Conservation (phyloP, 2,113 vertebrate genomes). For the Myrmophylax atrothorax region DNA sequence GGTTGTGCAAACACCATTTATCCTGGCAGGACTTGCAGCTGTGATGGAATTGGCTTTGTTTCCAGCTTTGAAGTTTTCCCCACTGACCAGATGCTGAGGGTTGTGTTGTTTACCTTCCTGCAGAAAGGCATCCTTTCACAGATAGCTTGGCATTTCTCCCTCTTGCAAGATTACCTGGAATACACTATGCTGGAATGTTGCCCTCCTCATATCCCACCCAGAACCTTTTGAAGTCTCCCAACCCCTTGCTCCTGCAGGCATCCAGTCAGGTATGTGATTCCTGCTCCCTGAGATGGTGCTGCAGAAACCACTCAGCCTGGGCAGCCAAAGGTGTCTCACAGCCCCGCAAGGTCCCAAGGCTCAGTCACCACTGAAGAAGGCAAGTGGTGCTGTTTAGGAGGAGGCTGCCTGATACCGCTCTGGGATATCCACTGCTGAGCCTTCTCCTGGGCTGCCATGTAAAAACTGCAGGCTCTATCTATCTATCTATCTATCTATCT, state of each 20-base stretch:
- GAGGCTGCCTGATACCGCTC: background rate
- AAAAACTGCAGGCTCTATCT: background rate
- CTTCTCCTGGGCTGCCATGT: background rate
- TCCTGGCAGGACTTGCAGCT: background rate
- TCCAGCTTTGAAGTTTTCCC: conserved; percentile 40
- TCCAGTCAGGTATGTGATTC: background rate
- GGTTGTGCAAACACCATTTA: conserved; percentile 9
- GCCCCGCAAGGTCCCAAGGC: background rate
- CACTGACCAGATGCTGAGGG: background rate
- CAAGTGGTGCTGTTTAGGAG: background rate
- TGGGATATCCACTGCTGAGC: background rate
- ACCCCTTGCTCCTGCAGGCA: background rate
- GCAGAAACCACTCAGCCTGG: background rate
- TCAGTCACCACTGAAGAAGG: background rate
- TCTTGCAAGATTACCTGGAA: background rate
- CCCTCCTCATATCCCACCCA: background rate
- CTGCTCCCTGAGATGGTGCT: background rate
- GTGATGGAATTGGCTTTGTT: background rate
- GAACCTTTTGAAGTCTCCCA: background rate
- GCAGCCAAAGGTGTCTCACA: background rate
- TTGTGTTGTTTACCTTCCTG: background rate
- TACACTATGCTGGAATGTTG: fast-evolving
- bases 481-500: background rate
- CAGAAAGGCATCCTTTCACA: background rate
- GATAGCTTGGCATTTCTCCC: background rate